Percentiles rank a stretch among this genome's conserved stretches.
These are phyloP conservation scores for Alouatta palliata DNA, from an alignment of 2,113 vertebrate species.

Conservation along the genomic window DNA sequence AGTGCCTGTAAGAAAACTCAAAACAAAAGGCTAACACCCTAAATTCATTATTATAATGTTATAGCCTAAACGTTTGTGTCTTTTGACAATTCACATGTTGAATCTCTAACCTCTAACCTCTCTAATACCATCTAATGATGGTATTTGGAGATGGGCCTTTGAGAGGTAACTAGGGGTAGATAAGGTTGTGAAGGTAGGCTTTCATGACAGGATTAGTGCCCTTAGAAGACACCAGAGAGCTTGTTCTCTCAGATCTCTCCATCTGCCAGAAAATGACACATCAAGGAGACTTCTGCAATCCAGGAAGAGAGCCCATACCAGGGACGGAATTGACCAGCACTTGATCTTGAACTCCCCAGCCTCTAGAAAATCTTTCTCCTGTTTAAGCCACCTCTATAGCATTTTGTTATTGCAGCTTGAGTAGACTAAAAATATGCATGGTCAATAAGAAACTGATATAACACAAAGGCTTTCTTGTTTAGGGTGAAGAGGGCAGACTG, in stretches of 20 bases:
- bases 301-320: not conserved
- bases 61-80: not conserved
- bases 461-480: not conserved
- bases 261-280: not conserved
- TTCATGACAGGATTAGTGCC: not conserved
- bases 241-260: not conserved
- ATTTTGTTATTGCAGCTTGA: not conserved
- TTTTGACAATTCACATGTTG: not conserved
- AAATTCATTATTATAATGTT: not conserved
- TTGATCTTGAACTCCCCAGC: not conserved
- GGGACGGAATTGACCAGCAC: not conserved
- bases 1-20: not conserved
- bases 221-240: not conserved
- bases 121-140: too few relatives aligned
- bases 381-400: not conserved
- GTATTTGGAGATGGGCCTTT: not conserved
- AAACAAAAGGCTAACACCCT: not conserved
- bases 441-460: not conserved
- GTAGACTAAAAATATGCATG: not conserved
- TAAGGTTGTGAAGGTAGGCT: not conserved
- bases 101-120: not conserved
- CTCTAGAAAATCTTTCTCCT: not conserved
- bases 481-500: not conserved
- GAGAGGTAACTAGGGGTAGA: not conserved
- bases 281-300: not conserved